A percentile compares a stretch with the other conserved stretches of the same genome.
These are phyloP conservation scores for Phortica variegata DNA, from an alignment of 1,140 invertebrate genomes.

Conservation along the genomic window DNA sequence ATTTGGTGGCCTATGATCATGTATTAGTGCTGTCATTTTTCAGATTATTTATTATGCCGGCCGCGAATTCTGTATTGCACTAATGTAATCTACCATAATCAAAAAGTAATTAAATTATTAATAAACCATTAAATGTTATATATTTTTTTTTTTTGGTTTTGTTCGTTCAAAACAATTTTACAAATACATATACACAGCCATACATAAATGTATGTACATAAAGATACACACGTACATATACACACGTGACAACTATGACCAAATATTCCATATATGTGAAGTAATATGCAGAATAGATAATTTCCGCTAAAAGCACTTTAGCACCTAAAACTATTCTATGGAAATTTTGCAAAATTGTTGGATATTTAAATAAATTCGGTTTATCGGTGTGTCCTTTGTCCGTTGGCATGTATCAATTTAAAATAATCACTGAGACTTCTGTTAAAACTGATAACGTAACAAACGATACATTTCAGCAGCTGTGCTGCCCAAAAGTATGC, in stretches of 20 bases:
- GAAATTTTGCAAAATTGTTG: neutral
- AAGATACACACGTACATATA: neutral
- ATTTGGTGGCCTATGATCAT: neutral
- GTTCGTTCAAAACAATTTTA: too few relatives aligned
- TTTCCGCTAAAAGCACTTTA: slow-evolving; percentile 35
- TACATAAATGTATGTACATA: neutral
- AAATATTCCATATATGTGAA: too few relatives aligned
- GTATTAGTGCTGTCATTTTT: slow-evolving; percentile 12
- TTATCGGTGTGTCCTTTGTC: slow-evolving; percentile 1
- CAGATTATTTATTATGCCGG: slow-evolving; percentile 27
- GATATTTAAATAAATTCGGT: too few relatives aligned
- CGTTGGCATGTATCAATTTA: slow-evolving; percentile 38
- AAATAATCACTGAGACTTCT: slow-evolving; percentile 30
- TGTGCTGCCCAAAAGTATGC: slow-evolving; percentile 33
- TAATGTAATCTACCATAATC: slow-evolving; percentile 51
- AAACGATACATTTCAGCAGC: too few relatives aligned
- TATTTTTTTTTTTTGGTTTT: slow-evolving; percentile 41
- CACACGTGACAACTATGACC: too few relatives aligned
- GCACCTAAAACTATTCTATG: slow-evolving; percentile 22
- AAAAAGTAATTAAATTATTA: slow-evolving; percentile 55
- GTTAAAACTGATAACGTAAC: too few relatives aligned
- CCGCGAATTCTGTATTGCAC: slow-evolving; percentile 35
- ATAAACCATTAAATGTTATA: slow-evolving; percentile 53
- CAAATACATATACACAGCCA: too few relatives aligned
- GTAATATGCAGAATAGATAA: slow-evolving; percentile 7